These are phyloP conservation scores for Cerastoderma edule DNA, from an alignment of 2,888 invertebrate species.

Conservation along the genomic window DNA sequence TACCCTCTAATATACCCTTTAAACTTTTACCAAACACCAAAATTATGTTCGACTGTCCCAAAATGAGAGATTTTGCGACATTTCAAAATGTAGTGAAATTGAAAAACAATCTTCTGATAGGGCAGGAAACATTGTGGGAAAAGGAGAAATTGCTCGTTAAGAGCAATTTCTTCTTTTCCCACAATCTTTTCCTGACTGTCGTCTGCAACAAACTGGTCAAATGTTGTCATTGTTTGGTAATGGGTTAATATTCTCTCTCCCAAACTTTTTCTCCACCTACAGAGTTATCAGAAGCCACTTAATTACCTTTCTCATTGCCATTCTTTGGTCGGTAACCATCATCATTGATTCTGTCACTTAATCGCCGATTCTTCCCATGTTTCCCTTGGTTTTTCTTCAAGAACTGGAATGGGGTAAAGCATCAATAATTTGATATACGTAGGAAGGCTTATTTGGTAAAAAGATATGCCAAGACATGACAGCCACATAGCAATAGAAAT, in stretches of 20 bases:
- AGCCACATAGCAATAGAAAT: not conserved
- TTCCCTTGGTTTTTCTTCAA: slow-evolving; percentile 58
- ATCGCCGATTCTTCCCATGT: slow-evolving; percentile 32
- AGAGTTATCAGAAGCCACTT: too few species aligned
- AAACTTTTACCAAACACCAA: too few species aligned
- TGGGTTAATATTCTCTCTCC: too few species aligned
- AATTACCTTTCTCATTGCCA: slow-evolving; percentile 50
- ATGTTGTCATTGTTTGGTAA: not conserved
- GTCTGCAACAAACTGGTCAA: not conserved
- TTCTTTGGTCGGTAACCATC: slow-evolving; percentile 32
- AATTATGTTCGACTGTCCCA: too few species aligned
- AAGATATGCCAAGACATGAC: not conserved
- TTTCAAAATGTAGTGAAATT: too few species aligned
- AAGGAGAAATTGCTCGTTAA: not conserved
- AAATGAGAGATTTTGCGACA: too few species aligned
- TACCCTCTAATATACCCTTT: too few species aligned
- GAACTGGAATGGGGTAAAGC: slow-evolving; percentile 29
- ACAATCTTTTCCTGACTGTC: not conserved
- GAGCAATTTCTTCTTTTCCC: slow-evolving; percentile 6
- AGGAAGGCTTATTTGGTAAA: not conserved
- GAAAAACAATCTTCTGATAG: too few species aligned
- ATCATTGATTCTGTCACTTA: too few species aligned
- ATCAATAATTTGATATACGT: not conserved
- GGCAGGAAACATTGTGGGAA: too few species aligned
- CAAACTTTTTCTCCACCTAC: too few species aligned